Percentiles rank a stretch among this genome's conserved stretches.
Conservation (phyloP, 2,113 vertebrate species). For the Aphyosemion australe region DNA sequence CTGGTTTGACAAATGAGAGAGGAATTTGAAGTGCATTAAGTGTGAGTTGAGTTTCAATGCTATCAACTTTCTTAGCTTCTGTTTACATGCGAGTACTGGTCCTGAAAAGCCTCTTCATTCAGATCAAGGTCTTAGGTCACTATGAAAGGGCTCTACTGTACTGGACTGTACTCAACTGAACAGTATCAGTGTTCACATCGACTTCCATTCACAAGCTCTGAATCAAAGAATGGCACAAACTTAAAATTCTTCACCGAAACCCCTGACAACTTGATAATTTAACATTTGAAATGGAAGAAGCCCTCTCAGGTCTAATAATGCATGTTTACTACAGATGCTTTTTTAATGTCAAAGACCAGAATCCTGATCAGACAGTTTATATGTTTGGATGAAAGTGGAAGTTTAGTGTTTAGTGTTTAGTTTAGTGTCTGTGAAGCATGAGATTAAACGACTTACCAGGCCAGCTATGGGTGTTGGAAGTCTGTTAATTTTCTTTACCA, state of each 20-base stretch:
- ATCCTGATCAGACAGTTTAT: not conserved
- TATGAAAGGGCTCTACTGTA: conserved; percentile 58
- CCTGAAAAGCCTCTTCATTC: conserved; percentile 57
- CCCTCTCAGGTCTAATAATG: no score
- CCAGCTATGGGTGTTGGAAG: conserved; percentile 92
- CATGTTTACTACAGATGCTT: not conserved
- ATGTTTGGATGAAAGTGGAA: not conserved
- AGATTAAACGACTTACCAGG: conserved; percentile 74
- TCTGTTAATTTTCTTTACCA: conserved; percentile 97
- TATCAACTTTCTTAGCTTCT: conserved; percentile 23
- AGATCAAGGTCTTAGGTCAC: conserved; percentile 37
- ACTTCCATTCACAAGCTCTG: conserved; percentile 21
- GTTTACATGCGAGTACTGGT: conserved; percentile 29
- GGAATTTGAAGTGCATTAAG: not conserved
- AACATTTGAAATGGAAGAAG: no score
- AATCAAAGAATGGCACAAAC: conserved; percentile 18
- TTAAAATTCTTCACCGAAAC: conserved; percentile 15
- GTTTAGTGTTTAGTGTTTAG: no score
- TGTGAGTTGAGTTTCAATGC: conserved; percentile 1
- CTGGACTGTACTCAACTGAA: conserved; percentile 39
- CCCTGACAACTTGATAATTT: not conserved
- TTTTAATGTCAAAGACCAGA: no score
- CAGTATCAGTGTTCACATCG: conserved; percentile 35
- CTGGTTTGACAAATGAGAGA: conserved; percentile 4
- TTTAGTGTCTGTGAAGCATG: not conserved